These are phyloP conservation scores for Calosoma granatense DNA, from an alignment of 1,140 invertebrate species.

Conservation along the genomic window DNA sequence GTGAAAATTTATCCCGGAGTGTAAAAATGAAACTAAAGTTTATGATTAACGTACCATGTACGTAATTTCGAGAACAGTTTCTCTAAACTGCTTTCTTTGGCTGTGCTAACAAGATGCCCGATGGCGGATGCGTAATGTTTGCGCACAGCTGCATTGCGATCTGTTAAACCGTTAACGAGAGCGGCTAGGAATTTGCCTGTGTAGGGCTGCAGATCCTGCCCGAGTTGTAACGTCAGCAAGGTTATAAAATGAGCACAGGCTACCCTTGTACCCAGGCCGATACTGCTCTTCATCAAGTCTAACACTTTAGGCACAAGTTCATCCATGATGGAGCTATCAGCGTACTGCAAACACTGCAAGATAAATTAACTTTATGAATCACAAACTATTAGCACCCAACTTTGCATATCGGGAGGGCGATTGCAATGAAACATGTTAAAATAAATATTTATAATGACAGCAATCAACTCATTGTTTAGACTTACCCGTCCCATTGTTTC, in stretches of 20 bases:
- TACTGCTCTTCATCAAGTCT: conserved; percentile 69
- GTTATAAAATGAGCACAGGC: conserved; percentile 77
- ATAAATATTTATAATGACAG: too few relatives aligned
- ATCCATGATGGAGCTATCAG: conserved; percentile 63
- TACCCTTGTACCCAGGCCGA: conserved; percentile 75
- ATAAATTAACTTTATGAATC: too few relatives aligned
- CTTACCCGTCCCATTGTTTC: conserved; percentile 73
- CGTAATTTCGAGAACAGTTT: conserved; percentile 75
- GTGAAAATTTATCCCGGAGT: conserved; percentile 28
- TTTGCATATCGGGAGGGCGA: too few relatives aligned
- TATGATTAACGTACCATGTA: conserved; percentile 54
- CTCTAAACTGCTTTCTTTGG: conserved; percentile 79
- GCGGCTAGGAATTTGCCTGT: conserved; percentile 66
- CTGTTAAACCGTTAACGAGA: conserved; percentile 67
- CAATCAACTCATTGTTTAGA: too few relatives aligned
- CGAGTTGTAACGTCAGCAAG: conserved; percentile 47
- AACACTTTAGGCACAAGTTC: conserved; percentile 70
- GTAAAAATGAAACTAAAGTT: conserved; percentile 41
- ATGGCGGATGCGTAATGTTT: conserved; percentile 75
- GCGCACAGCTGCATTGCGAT: conserved; percentile 71
- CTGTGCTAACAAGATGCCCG: conserved; percentile 73
- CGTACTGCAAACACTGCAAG: conserved; percentile 70
- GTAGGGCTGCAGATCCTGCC: conserved; percentile 50
- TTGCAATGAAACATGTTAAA: too few relatives aligned
- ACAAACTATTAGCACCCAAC: too few relatives aligned